A percentile compares a stretch with the other conserved stretches of the same genome.
Conservation (phyloP, 1,140 invertebrate species). For the Danaus melanippus region DNA sequence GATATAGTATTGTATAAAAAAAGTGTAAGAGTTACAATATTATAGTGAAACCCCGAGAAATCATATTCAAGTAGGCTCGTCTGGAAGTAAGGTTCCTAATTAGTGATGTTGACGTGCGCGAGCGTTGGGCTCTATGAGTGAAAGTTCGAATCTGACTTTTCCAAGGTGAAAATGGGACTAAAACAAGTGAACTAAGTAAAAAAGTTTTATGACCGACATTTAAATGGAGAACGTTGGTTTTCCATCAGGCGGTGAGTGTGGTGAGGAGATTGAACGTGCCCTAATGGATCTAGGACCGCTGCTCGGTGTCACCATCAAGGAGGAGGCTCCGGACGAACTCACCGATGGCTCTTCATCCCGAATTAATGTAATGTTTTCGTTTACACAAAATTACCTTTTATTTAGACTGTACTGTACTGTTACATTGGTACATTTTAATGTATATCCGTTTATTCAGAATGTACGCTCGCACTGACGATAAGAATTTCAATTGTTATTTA, state of each 20-base stretch:
- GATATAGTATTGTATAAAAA: background rate
- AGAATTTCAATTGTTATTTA: too few species aligned
- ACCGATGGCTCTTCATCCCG: constrained; percentile 22
- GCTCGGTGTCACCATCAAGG: constrained; percentile 64
- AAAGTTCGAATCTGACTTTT: constrained; percentile 46
- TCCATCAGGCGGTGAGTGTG: constrained; percentile 48
- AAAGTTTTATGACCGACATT: constrained; percentile 12
- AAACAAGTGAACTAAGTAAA: constrained; percentile 24
- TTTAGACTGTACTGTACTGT: too few species aligned
- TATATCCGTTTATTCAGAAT: too few species aligned
- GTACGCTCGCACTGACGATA: too few species aligned
- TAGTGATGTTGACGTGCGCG: constrained; percentile 49
- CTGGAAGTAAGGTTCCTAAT: constrained; percentile 39
- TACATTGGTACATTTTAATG: too few species aligned
- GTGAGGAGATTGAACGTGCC: constrained; percentile 62
- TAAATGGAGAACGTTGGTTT: constrained; percentile 56
- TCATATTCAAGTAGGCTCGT: constrained; percentile 44
- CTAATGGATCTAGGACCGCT: constrained; percentile 65
- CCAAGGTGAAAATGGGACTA: constrained; percentile 35
- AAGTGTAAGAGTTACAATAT: background rate
- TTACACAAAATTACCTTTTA: too few species aligned
- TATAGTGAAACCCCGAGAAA: constrained; percentile 1
- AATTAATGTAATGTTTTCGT: constrained; percentile 24
- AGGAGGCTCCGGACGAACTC: constrained; percentile 56
- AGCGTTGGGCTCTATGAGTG: constrained; percentile 41